Percentiles rank a stretch among this genome's conserved stretches.
Conservation (phyloP, 1,140 invertebrate species). For the Bombus vancouverensis region DNA sequence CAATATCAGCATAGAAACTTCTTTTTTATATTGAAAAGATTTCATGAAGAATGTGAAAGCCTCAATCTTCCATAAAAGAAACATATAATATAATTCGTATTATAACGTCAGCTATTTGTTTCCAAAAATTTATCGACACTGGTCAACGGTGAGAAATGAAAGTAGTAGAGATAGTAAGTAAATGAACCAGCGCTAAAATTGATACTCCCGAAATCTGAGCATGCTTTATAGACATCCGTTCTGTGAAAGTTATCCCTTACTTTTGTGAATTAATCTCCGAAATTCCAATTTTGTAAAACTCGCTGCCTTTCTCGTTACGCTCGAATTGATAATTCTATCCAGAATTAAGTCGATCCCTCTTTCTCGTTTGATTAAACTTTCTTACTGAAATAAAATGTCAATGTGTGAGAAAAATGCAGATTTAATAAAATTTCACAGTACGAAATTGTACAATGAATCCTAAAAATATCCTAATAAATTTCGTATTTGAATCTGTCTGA, state of each 20-base stretch:
- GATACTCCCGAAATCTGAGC: conserved; percentile 34
- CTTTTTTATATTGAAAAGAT: neutral
- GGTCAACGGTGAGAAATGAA: neutral
- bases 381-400: neutral
- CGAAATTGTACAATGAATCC: neutral
- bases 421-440: neutral
- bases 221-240: conserved; percentile 27
- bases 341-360: neutral
- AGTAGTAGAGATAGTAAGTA: conserved; percentile 38
- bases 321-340: neutral
- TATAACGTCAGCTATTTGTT: neutral
- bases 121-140: neutral
- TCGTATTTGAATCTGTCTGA: neutral
- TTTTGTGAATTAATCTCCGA: conserved; percentile 11
- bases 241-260: conserved; percentile 8
- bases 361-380: neutral
- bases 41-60: neutral
- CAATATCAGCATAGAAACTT: neutral
- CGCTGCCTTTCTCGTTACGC: neutral
- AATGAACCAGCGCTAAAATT: conserved; percentile 57
- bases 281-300: conserved; percentile 31
- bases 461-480: neutral
- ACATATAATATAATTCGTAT: too few relatives aligned
- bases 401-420: neutral
- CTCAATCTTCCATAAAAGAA: too few relatives aligned